A percentile compares a stretch with the other conserved stretches of the same genome.
Evolutionary conservation across 1,140 invertebrate genomes (phyloP).

Genomic region (Sarcophaga peregrina): DNA sequence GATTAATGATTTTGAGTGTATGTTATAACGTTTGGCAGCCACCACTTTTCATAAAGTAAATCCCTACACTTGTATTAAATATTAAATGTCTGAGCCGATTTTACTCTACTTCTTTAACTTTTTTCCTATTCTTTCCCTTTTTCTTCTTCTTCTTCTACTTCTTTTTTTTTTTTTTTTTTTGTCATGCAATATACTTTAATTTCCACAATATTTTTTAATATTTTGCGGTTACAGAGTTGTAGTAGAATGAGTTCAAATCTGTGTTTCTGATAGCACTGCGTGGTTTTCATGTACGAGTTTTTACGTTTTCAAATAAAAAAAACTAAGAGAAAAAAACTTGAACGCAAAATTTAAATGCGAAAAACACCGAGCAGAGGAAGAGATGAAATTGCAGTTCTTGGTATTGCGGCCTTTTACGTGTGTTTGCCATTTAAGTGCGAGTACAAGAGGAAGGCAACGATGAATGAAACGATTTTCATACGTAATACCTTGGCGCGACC

Average conservation of each 20-base stretch:
- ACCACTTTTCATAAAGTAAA: neutral
- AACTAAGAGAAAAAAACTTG: no score
- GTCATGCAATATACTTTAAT: no score
- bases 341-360: neutral
- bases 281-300: neutral
- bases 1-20: neutral
- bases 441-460: neutral
- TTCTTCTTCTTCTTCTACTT: neutral
- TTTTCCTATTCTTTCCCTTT: neutral
- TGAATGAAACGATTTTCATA: constrained; percentile 15
- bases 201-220: constrained; percentile 2
- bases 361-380: neutral
- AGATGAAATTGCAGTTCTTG: no score
- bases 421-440: neutral
- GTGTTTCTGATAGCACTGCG: neutral
- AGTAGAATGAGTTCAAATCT: neutral
- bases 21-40: no score
- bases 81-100: constrained; percentile 18
- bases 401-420: neutral
- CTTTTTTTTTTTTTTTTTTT: no score
- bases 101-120: neutral
- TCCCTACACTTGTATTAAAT: neutral
- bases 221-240: neutral
- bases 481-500: constrained; percentile 23
- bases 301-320: neutral